Conservation (phyloP, 1,140 invertebrate species). For the Bursaphelenchus mucronatus region DNA sequence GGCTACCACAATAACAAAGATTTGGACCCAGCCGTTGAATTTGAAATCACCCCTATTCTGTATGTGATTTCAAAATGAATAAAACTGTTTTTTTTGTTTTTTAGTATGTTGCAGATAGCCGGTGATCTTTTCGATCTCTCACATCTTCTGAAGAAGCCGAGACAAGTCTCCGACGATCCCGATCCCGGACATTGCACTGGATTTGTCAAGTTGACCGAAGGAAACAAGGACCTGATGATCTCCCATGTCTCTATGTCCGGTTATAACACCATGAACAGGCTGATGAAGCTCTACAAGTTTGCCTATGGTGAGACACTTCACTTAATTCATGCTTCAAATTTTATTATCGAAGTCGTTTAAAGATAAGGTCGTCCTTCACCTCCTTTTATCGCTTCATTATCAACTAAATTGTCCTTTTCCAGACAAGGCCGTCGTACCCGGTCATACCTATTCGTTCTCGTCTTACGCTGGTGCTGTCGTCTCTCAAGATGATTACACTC, state of each 20-base stretch:
- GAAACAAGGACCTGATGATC: conserved; percentile 53
- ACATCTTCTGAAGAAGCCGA: conserved; percentile 50
- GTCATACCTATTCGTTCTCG: conserved; percentile 72
- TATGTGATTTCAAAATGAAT: background rate
- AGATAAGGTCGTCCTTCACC: no score
- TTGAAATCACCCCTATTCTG: conserved; percentile 45
- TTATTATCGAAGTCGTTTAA: no score
- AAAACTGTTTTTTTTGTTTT: conserved; percentile 16
- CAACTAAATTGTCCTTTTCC: background rate
- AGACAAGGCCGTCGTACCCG: conserved; percentile 55
- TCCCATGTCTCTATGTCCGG: conserved; percentile 58
- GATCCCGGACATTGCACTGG: conserved; percentile 57
- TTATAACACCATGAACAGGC: conserved; percentile 57
- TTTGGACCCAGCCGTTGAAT: conserved; percentile 40
- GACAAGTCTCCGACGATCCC: conserved; percentile 44
- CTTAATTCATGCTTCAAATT: background rate
- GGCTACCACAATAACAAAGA: conserved; percentile 30
- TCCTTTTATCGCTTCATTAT: background rate
- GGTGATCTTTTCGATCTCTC: conserved; percentile 55
- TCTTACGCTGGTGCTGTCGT: conserved; percentile 80
- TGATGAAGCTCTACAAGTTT: conserved; percentile 60
- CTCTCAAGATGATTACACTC: conserved; percentile 83
- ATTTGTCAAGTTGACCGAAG: conserved; percentile 52
- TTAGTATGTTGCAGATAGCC: conserved; percentile 55
- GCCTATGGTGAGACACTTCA: conserved; percentile 47